Evolutionary conservation across 2,797 vertebrate genomes (phyloP).

Genomic region (Ptychobarbus kaznakovi): DNA sequence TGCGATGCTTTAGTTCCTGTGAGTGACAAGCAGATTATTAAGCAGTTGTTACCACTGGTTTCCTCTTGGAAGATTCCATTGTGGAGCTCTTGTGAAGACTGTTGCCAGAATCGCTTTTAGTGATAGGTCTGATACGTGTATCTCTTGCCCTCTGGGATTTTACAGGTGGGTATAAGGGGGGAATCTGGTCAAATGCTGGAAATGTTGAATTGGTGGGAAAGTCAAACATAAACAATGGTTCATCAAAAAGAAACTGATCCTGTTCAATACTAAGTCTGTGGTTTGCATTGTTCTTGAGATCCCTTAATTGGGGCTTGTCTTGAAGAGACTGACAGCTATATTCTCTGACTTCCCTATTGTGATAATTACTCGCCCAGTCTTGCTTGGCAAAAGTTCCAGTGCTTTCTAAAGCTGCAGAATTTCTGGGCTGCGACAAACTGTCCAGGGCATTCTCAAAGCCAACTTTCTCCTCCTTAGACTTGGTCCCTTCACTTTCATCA

Average conservation of each 20-base stretch:
- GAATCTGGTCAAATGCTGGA: conserved; percentile 63
- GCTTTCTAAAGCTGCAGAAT: conserved; percentile 13
- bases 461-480: conserved; percentile 57
- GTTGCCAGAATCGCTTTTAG: conserved; percentile 73
- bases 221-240: conserved; percentile 64
- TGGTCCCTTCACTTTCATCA: conserved; percentile 60
- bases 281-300: conserved; percentile 59
- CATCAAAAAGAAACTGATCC: conserved; percentile 58
- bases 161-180: conserved; percentile 73
- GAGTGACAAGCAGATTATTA: conserved; percentile 73
- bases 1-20: conserved; percentile 81
- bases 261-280: conserved; percentile 61
- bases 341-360: conserved; percentile 44
- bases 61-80: conserved; percentile 79
- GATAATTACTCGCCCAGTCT: conserved; percentile 35
- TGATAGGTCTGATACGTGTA: conserved; percentile 61
- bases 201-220: conserved; percentile 58
- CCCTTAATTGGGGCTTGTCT: conserved; percentile 62
- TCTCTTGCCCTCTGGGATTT: conserved; percentile 78
- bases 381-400: conserved; percentile 20
- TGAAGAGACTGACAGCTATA: conserved; percentile 20
- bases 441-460: conserved; percentile 60
- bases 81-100: conserved; percentile 72
- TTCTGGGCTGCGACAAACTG: conserved; percentile 3
- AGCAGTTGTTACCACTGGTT: conserved; percentile 82